Conservation (phyloP, 2,888 invertebrate genomes). For the Ormyrus labotus region DNA sequence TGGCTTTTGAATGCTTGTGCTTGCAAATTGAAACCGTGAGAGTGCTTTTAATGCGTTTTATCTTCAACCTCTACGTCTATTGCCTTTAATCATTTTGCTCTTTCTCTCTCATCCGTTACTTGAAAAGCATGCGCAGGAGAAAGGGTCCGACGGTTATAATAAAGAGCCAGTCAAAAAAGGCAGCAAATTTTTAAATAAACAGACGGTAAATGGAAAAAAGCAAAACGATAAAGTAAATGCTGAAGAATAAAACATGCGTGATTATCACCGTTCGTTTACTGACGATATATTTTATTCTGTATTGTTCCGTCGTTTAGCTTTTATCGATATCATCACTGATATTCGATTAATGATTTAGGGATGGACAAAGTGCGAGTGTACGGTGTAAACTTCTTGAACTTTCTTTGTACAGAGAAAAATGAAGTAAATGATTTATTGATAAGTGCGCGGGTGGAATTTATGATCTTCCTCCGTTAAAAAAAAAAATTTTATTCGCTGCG, state of each 20-base stretch:
- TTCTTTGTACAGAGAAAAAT: conserved; percentile 62
- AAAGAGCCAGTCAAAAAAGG: conserved; percentile 46
- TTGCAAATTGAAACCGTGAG: conserved; percentile 57
- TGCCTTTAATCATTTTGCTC: conserved; percentile 50
- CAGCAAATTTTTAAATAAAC: conserved; percentile 51
- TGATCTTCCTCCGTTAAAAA: conserved; percentile 53
- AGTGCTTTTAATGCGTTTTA: conserved; percentile 58
- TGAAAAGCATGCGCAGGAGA: conserved; percentile 17
- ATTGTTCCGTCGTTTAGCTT: conserved; percentile 61
- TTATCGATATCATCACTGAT: conserved; percentile 58
- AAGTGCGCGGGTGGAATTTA: conserved; percentile 53
- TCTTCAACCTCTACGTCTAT: conserved; percentile 56
- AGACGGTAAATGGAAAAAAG: conserved; percentile 29
- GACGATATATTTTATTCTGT: conserved; percentile 63
- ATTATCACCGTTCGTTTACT: conserved; percentile 60
- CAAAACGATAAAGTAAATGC: conserved; percentile 50
- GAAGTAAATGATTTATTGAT: conserved; percentile 55
- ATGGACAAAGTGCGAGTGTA: conserved; percentile 56
- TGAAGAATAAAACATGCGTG: conserved; percentile 47
- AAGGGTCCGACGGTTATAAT: conserved; percentile 25
- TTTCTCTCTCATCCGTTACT: conserved; percentile 44
- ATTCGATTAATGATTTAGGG: conserved; percentile 55
- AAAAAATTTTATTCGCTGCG: conserved; percentile 57
- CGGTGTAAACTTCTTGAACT: conserved; percentile 58
- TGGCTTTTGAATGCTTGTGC: conserved; percentile 58